phyloP scores from a whole-genome alignment of 1,140 invertebrate genomes.

The Calephelis virginiensis region DNA sequence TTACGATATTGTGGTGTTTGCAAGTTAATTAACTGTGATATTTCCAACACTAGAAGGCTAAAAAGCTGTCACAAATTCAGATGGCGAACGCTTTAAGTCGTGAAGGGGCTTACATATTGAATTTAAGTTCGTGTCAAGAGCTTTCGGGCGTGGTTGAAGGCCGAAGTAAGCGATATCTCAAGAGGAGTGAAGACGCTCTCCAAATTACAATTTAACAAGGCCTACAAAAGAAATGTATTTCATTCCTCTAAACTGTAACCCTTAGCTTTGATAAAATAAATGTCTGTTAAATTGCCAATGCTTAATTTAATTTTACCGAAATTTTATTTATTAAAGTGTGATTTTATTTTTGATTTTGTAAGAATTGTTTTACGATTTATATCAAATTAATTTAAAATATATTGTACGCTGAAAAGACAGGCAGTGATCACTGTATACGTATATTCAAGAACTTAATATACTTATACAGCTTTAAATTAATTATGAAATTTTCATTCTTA shows the following conservation, averaged over 20 bases:
- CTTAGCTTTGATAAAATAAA: background rate
- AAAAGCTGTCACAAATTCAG: conserved; percentile 13
- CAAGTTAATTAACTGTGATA: background rate
- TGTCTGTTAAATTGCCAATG: no score
- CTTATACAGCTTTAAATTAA: no score
- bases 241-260: background rate
- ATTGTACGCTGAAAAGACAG: no score
- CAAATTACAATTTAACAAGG: conserved; percentile 12
- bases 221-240: background rate
- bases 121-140: conserved; percentile 15
- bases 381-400: no score
- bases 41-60: background rate
- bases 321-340: no score
- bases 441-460: no score
- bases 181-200: conserved; percentile 3
- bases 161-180: conserved; percentile 8
- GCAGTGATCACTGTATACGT: no score
- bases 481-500: no score
- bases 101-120: conserved; percentile 12
- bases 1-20: background rate
- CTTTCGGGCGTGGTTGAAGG: conserved; percentile 5
- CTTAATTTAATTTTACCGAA: no score
- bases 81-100: background rate
- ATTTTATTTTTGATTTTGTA: no score
- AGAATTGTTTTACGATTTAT: no score